A percentile compares a stretch with the other conserved stretches of the same genome.
Evolutionary conservation across 2,113 vertebrate genomes (phyloP).

Genomic region (Pseudonaja textilis): DNA sequence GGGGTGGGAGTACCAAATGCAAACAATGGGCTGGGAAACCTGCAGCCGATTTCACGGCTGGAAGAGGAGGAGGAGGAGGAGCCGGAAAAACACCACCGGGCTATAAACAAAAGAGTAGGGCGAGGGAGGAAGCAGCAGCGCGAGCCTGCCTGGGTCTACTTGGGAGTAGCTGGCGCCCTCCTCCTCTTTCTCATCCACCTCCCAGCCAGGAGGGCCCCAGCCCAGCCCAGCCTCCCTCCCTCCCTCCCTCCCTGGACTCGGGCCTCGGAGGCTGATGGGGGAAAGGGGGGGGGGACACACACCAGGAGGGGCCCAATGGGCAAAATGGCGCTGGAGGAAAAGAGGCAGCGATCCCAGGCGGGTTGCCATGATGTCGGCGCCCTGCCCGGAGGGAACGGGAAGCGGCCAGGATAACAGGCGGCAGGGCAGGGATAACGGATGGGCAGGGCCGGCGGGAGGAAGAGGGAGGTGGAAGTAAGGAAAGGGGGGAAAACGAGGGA

Average conservation of each 20-base stretch:
- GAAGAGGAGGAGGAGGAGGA: not conserved
- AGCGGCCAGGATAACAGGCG: not conserved
- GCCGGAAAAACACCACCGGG: not conserved
- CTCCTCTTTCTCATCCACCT: not conserved
- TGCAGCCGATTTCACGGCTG: constrained; percentile 11
- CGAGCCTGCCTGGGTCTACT: not conserved
- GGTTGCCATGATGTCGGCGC: constrained; percentile 90
- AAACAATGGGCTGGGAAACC: constrained; percentile 59
- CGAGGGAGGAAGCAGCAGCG: constrained; percentile 25
- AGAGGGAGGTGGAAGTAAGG: not conserved
- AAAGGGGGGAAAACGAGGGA: constrained; percentile 69
- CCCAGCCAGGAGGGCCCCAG: too few relatives aligned
- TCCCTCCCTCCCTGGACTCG: not conserved
- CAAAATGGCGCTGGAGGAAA: constrained; percentile 91
- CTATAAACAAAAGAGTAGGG: not conserved
- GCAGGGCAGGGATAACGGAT: not conserved
- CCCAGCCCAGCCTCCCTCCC: not conserved
- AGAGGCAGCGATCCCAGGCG: constrained; percentile 69
- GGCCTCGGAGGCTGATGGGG: not conserved
- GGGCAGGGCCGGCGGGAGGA: not conserved
- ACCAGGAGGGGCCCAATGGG: constrained; percentile 82
- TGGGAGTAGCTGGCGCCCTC: not conserved
- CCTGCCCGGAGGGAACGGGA: not conserved
- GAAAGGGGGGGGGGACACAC: constrained; percentile 44
- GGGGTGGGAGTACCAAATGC: not conserved